Evolutionary conservation across 2,888 invertebrate species (phyloP).

Genomic region (Drosophila subquinaria): DNA sequence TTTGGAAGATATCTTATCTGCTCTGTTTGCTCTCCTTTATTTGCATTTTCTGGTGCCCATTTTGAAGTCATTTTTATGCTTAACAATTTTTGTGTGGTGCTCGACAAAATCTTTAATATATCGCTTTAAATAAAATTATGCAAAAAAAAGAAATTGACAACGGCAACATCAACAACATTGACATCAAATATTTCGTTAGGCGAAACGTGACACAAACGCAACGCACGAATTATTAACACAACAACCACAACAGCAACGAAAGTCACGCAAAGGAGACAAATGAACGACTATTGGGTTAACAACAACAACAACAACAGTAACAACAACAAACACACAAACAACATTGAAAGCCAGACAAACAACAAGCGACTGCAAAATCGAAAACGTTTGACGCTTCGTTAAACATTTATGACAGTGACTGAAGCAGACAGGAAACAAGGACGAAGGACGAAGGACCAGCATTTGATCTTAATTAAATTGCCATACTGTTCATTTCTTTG

Average conservation of each 20-base stretch:
- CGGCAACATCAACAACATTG: slow-evolving; percentile 41
- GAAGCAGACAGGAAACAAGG: slow-evolving; percentile 2
- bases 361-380: slow-evolving; percentile 60
- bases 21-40: slow-evolving; percentile 39
- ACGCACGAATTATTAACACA: slow-evolving; percentile 79
- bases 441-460: slow-evolving; percentile 35
- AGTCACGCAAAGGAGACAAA: slow-evolving; percentile 49
- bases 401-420: slow-evolving; percentile 66
- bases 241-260: slow-evolving; percentile 11
- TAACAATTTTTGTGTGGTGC: slow-evolving; percentile 20
- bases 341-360: slow-evolving; percentile 30
- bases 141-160: slow-evolving; percentile 56
- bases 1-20: slow-evolving; percentile 67
- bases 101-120: slow-evolving; percentile 60
- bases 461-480: slow-evolving; percentile 77
- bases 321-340: slow-evolving; percentile 4
- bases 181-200: slow-evolving; percentile 51
- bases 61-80: slow-evolving; percentile 46
- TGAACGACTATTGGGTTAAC: slow-evolving; percentile 71
- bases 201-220: slow-evolving; percentile 71
- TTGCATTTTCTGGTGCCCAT: slow-evolving; percentile 33
- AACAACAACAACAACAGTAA: slow-evolving; percentile 35
- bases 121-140: slow-evolving; percentile 59
- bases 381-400: slow-evolving; percentile 78
- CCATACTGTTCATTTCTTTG: slow-evolving; percentile 22